Base-by-base conservation (phyloP, 2,888 invertebrate genomes). In the Nematopogon swammerdamellus region DNA sequence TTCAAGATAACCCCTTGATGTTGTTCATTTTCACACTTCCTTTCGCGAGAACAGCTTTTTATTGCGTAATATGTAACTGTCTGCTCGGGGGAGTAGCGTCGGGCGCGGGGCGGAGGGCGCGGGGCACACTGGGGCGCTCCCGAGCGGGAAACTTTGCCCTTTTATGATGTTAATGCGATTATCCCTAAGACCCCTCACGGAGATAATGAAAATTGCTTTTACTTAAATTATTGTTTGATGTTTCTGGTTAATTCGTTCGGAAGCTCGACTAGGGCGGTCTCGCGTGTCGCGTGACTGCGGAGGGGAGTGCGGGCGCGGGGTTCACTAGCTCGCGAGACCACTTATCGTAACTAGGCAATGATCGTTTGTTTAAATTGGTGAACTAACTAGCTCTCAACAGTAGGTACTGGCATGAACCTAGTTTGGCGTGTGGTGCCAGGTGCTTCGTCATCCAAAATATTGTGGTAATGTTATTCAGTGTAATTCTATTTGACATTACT, bases 21-120 rank as follows among this genome's bases (percentile, higher is more conserved):
- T 76, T 76, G 76, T 75, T 79, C 77, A 79, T 77, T 79, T 79
- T 79, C 77, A 79, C 79, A 79, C 77, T 77, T 79, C 77, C 79
- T 77, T 77, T 73, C 72, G 74, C 79, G 79, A 79, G 77, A 77
- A 79, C 79, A 77, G 79, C 73, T 76, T 75, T 76, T 77, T 77
- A 79, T 79, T 73, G 76, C 76, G 72, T 74, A 77, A 77, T 77
- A 76, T 74, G 77, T 77, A 75, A 74, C 74, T 75, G 76, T 77
- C 76, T 75, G 70, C 59, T 66, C 67, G 6, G 18, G 19, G 18
- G 3, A 11, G n/a, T n/a, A n/a, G 18, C 44, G 44, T 14, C 4
- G 3, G 19, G 44, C 19, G 44, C 2, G 17, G 44, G 16, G 5
- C 17, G 18, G 6, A 18, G 72, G 65, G 71, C 72, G 72, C 71